Evolutionary conservation across 2,888 invertebrate genomes (phyloP).

Genomic region (Leptogaster cylindrica): DNA sequence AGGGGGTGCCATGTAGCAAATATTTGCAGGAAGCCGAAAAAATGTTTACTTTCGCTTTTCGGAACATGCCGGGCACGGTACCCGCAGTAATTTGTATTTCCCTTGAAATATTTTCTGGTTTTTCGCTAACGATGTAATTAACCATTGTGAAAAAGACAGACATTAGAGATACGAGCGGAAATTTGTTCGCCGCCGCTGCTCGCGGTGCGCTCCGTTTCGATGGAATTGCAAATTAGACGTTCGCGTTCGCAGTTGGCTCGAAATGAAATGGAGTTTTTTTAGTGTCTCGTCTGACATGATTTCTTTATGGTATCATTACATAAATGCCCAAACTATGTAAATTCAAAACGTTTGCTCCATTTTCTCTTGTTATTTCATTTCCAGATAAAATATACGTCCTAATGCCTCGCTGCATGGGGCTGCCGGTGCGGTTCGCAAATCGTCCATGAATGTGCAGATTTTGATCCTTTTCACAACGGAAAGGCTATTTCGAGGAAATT

Average conservation of each 20-base stretch:
- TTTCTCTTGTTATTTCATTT: not conserved
- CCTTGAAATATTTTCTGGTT: not conserved
- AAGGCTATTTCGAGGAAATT: no score
- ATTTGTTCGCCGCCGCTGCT: not conserved
- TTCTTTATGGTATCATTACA: not conserved
- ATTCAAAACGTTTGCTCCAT: conserved; percentile 5
- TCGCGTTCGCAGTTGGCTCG: no score
- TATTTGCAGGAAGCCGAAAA: not conserved
- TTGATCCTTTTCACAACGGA: no score
- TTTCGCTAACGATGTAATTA: conserved; percentile 21
- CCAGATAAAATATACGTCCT: no score
- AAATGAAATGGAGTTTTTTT: not conserved
- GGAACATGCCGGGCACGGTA: not conserved
- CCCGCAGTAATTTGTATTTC: not conserved
- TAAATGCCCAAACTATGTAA: conserved; percentile 19
- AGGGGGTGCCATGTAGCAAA: conserved; percentile 2
- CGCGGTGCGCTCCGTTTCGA: not conserved
- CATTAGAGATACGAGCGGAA: not conserved
- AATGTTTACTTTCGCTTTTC: not conserved
- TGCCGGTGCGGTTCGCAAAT: no score
- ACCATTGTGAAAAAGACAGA: conserved; percentile 8
- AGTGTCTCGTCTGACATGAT: conserved; percentile 5
- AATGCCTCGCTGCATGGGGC: no score
- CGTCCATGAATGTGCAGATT: no score
- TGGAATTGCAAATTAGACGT: not conserved